These are phyloP conservation scores for Esox lucius DNA, from an alignment of 2,797 vertebrate genomes.

Conservation along the genomic window DNA sequence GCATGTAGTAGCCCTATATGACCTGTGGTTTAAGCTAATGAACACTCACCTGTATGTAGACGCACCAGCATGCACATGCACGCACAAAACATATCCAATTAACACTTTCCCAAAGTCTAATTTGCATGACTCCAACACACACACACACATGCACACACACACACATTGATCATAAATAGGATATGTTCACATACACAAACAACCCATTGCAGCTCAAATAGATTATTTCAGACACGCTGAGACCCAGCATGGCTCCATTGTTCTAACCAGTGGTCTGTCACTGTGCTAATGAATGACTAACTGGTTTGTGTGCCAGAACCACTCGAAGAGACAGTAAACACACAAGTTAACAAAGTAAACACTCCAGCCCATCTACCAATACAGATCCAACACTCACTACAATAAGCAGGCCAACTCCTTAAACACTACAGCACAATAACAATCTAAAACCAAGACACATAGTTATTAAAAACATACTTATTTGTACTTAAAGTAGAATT, in stretches of 20 bases:
- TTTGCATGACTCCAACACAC: no score
- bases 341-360: neutral
- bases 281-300: slow-evolving; percentile 4
- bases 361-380: neutral
- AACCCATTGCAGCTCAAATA: neutral
- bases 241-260: slow-evolving; percentile 2
- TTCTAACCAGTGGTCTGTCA: slow-evolving; percentile 12
- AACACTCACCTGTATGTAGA: neutral
- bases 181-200: neutral
- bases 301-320: neutral
- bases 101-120: neutral
- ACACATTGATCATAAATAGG: neutral
- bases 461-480: no score
- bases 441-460: no score
- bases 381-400: no score
- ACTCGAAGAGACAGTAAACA: neutral
- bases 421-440: no score
- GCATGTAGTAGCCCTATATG: neutral
- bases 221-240: neutral
- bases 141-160: neutral
- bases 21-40: slow-evolving; percentile 4
- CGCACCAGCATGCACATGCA: neutral
- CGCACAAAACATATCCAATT: no score
- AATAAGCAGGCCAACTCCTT: no score
- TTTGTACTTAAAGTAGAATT: no score